These are phyloP conservation scores for Oegoconia quadripuncta DNA, from an alignment of 2,888 invertebrate species.

Conservation along the genomic window DNA sequence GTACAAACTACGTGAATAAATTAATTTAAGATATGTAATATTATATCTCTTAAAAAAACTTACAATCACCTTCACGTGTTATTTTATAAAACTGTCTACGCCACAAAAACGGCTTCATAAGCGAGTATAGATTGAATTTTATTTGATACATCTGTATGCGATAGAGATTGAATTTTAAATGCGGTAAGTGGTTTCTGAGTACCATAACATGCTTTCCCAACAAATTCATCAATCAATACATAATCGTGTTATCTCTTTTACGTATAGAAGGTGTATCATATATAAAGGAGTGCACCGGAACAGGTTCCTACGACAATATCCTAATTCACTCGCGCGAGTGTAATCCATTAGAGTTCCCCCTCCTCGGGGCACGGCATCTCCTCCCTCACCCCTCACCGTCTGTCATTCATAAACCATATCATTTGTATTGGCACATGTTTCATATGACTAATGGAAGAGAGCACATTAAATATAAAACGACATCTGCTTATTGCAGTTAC, in stretches of 20 bases:
- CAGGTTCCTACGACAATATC: slow-evolving; percentile 77
- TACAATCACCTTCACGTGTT: too few relatives aligned
- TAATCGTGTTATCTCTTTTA: slow-evolving; percentile 40
- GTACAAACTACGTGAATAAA: too few relatives aligned
- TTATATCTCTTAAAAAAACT: too few relatives aligned
- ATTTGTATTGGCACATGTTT: slow-evolving; percentile 79
- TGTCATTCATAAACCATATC: slow-evolving; percentile 77
- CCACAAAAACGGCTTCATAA: too few relatives aligned
- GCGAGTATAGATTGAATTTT: too few relatives aligned
- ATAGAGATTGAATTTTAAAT: background rate
- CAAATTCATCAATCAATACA: slow-evolving; percentile 35
- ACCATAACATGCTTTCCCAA: background rate
- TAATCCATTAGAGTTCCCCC: slow-evolving; percentile 73
- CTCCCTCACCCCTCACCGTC: slow-evolving; percentile 36
- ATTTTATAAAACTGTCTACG: too few relatives aligned
- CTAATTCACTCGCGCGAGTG: slow-evolving; percentile 77
- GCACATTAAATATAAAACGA: slow-evolving; percentile 63
- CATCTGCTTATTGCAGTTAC: slow-evolving; percentile 54
- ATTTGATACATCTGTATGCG: too few relatives aligned
- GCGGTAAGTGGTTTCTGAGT: slow-evolving; percentile 1
- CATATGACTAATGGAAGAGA: slow-evolving; percentile 75
- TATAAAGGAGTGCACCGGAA: slow-evolving; percentile 75
- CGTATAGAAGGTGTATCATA: slow-evolving; percentile 46
- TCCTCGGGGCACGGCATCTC: slow-evolving; percentile 28
- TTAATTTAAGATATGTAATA: too few relatives aligned